Evolutionary conservation across 2,888 invertebrate species (phyloP), one percentile per base, ranked within the genome.

Genomic region (Idaea dimidiata): DNA sequence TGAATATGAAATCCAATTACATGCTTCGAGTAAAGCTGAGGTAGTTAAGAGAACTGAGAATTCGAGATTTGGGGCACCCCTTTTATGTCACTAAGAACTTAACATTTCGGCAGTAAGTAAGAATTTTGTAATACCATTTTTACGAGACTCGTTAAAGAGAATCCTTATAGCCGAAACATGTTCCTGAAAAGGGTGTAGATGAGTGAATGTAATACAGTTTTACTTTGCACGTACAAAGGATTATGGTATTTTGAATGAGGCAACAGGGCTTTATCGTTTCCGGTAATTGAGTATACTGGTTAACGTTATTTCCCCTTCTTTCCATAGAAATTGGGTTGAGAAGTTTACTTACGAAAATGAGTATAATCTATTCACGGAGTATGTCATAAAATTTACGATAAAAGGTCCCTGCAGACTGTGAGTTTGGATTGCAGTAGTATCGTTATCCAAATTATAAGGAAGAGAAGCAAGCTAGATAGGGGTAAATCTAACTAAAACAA

Each of bases 1-100:
- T 14, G 64, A 67, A 69, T 68, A 66, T 68, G 64, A 68, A 72
- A 68, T 70, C 65, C 66, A 72, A 72, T 72, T 72, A 63, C 24
- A 58, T 64, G 58, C 56, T 17, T 56, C 17, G 43, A 43, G 43
- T 43, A 43, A 43, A 14, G 43, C 14, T 43, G 54, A 17, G 54
- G 54, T 55, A 55, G 54, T 17, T 55, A 55, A 55, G 16, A 16
- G 16, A 55, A 17, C 17, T 55, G 54, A 55, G 54, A 43, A 43
- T 43, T 43, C 43, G 10, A 43, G 43, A 43, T 43, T 43, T 43
- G 43, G 43, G 43, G 14, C 3, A 2, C 43, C 43, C 43, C 43
- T 43, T 43, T 43, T 43, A 43, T 43, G 43, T 43, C 43, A 43
- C 43, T 43, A 14, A 43, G 43, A 43, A 43, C 43, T 43, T 43